phyloP scores from a whole-genome alignment of 2,113 vertebrate species.

The Symphodus melops region DNA sequence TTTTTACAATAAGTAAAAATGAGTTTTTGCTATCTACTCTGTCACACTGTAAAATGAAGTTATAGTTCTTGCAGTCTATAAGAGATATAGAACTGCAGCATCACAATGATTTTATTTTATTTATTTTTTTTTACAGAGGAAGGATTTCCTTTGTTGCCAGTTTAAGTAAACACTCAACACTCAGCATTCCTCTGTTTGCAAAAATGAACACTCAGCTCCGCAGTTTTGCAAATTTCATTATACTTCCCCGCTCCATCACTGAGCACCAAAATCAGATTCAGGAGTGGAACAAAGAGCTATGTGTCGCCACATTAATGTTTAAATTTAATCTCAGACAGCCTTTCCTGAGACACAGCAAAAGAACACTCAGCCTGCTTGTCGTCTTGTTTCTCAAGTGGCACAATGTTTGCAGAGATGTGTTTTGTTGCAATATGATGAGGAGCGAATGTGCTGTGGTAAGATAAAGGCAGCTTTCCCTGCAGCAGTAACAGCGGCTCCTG shows the following conservation, averaged over 20 bases:
- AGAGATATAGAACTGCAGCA: background rate
- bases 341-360: constrained; percentile 36
- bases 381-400: constrained; percentile 44
- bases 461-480: constrained; percentile 61
- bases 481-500: constrained; percentile 37
- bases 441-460: constrained; percentile 69
- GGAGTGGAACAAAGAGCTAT: constrained; percentile 43
- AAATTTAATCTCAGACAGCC: constrained; percentile 53
- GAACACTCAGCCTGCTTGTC: constrained; percentile 34
- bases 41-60: background rate
- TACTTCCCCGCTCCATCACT: background rate
- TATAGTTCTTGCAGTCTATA: background rate
- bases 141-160: background rate
- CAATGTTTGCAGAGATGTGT: constrained; percentile 49
- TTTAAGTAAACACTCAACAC: background rate
- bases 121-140: background rate
- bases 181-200: constrained; percentile 12
- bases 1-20: too few species aligned
- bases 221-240: constrained; percentile 60
- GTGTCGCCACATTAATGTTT: constrained; percentile 52
- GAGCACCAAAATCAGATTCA: constrained; percentile 39
- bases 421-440: constrained; percentile 64
- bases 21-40: background rate
- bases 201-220: constrained; percentile 35
- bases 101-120: background rate